phyloP scores from a whole-genome alignment of 1,140 invertebrate species.

The Pseudoatta argentina region DNA sequence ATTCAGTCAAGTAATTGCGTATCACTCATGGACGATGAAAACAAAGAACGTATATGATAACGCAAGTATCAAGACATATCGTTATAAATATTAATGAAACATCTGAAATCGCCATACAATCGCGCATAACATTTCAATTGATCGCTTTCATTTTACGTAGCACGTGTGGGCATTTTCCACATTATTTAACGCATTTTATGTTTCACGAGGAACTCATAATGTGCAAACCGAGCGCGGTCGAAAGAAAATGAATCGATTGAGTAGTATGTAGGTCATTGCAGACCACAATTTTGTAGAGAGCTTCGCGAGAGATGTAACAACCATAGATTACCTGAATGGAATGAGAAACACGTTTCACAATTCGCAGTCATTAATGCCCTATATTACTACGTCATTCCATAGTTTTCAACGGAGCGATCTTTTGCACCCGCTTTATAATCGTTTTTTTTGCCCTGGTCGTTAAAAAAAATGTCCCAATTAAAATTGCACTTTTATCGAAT shows the following conservation, averaged over 20 bases:
- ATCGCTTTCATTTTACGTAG: conserved; percentile 5
- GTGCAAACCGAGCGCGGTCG: conserved; percentile 57
- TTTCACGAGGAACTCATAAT: conserved; percentile 45
- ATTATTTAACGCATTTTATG: conserved; percentile 44
- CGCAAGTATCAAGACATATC: conserved; percentile 18
- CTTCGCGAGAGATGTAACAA: conserved; percentile 57
- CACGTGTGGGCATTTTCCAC: background rate
- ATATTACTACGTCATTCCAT: conserved; percentile 46
- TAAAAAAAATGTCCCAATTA: conserved; percentile 48
- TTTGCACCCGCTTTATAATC: conserved; percentile 45
- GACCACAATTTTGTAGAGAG: conserved; percentile 71
- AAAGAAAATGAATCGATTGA: conserved; percentile 75
- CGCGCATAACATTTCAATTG: background rate
- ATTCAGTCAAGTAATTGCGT: conserved; percentile 59
- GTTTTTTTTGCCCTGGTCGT: background rate
- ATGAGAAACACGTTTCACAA: conserved; percentile 73
- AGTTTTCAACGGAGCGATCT: conserved; percentile 34
- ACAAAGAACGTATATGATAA: conserved; percentile 29
- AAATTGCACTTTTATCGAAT: conserved; percentile 25
- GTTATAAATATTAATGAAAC: conserved; percentile 34
- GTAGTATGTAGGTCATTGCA: conserved; percentile 73
- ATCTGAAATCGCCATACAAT: background rate
- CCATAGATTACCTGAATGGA: conserved; percentile 73
- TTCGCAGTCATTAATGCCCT: conserved; percentile 53
- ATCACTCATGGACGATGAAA: conserved; percentile 13